phyloP scores from a whole-genome alignment of 2,888 invertebrate species.

The Drosophila trichaetosa region DNA sequence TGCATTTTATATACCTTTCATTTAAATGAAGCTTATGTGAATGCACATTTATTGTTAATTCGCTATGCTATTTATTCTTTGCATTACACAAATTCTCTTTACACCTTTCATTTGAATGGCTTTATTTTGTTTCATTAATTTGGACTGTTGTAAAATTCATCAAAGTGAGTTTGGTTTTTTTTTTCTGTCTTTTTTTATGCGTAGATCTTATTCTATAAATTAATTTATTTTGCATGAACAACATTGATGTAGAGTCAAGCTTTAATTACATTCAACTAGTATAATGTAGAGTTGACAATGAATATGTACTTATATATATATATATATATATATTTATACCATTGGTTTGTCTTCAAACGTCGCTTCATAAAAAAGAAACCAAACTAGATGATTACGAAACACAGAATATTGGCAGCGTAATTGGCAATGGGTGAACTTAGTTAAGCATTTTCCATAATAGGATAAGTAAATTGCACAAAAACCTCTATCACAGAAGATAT shows the following conservation, averaged over 20 bases:
- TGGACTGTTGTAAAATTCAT: constrained; percentile 81
- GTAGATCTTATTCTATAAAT: constrained; percentile 45
- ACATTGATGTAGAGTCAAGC: constrained; percentile 73
- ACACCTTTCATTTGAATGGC: neutral
- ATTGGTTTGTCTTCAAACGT: constrained; percentile 31
- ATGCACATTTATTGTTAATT: constrained; percentile 67
- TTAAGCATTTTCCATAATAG: constrained; percentile 33
- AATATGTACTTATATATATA: constrained; percentile 56
- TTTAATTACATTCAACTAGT: constrained; percentile 62
- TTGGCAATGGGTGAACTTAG: constrained; percentile 57
- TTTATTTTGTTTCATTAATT: constrained; percentile 57
- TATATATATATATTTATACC: constrained; percentile 20
- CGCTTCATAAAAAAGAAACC: constrained; percentile 20
- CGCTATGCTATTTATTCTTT: constrained; percentile 33
- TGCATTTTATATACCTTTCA: constrained; percentile 30
- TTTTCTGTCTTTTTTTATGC: constrained; percentile 21
- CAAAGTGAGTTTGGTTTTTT: constrained; percentile 54
- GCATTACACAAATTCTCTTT: constrained; percentile 37
- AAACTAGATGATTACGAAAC: constrained; percentile 38
- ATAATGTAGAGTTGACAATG: constrained; percentile 65
- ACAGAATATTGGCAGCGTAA: constrained; percentile 49
- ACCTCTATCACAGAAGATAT: constrained; percentile 75
- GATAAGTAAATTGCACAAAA: constrained; percentile 67
- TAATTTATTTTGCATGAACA: constrained; percentile 66
- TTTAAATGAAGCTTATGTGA: constrained; percentile 71